These are phyloP conservation scores for Propithecus perrieri DNA, from an alignment of 2,797 vertebrate genomes.

Conservation along the genomic window DNA sequence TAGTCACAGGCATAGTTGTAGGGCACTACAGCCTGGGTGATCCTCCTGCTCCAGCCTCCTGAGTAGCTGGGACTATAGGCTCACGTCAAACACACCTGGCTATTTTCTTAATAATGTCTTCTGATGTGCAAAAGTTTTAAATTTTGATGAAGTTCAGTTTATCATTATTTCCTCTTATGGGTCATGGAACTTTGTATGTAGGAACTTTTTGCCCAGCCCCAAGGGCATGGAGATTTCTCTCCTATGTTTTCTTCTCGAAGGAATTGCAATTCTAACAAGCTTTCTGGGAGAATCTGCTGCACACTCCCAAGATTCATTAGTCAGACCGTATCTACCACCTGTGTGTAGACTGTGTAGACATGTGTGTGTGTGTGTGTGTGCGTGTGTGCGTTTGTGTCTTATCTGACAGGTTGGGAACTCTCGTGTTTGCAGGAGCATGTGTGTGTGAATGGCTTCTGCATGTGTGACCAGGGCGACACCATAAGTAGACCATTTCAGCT, in stretches of 20 bases:
- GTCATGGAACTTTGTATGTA: neutral
- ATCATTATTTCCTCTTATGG: neutral
- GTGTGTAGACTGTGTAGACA: neutral
- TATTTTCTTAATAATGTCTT: neutral
- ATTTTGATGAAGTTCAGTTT: neutral
- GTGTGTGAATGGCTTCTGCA: neutral
- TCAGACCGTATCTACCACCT: neutral
- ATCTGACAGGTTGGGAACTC: neutral
- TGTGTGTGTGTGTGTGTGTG: neutral
- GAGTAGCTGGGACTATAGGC: neutral
- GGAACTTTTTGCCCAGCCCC: neutral
- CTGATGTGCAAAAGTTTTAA: neutral
- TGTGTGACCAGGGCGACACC: neutral
- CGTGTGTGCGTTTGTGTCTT: neutral
- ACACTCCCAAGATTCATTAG: neutral
- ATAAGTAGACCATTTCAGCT: neutral
- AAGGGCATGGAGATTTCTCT: neutral
- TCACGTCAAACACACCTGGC: neutral
- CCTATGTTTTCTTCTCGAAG: slow-evolving; percentile 13
- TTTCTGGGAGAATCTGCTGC: neutral
- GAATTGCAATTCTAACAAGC: neutral
- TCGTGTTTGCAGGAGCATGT: neutral
- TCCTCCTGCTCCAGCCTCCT: neutral
- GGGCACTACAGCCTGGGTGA: neutral
- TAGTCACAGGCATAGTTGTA: too few species aligned